Evolutionary conservation across 2,113 vertebrate species (phyloP).

Genomic region (Athene cunicularia): DNA sequence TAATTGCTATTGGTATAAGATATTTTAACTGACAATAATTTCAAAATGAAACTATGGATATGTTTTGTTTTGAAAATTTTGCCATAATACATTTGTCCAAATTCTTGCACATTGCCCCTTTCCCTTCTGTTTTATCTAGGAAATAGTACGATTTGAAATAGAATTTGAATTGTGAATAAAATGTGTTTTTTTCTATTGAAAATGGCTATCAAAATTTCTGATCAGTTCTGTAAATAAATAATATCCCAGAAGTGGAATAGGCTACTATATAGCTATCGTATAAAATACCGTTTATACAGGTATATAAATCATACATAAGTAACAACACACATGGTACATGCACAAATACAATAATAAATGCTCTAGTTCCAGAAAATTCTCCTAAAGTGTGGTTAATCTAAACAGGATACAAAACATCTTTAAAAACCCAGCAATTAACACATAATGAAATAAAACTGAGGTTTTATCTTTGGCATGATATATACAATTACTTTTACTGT

Average conservation of each 20-base stretch:
- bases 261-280: background rate
- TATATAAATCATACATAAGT: background rate
- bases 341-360: background rate
- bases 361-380: background rate
- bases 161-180: background rate
- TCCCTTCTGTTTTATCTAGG: background rate
- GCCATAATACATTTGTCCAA: background rate
- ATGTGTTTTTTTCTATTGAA: background rate
- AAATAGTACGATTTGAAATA: background rate
- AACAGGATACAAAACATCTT: background rate
- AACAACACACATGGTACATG: background rate
- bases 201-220: background rate
- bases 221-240: background rate
- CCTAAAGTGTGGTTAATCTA: background rate
- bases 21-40: background rate
- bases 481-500: background rate
- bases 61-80: background rate
- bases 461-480: background rate
- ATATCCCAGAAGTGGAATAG: background rate
- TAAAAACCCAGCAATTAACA: background rate
- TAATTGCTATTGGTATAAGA: background rate
- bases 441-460: background rate
- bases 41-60: background rate
- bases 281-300: background rate
- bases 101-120: background rate